Evolutionary conservation across 2,888 invertebrate genomes (phyloP), one percentile per base, ranked within the genome.

Genomic region (Syritta pipiens): DNA sequence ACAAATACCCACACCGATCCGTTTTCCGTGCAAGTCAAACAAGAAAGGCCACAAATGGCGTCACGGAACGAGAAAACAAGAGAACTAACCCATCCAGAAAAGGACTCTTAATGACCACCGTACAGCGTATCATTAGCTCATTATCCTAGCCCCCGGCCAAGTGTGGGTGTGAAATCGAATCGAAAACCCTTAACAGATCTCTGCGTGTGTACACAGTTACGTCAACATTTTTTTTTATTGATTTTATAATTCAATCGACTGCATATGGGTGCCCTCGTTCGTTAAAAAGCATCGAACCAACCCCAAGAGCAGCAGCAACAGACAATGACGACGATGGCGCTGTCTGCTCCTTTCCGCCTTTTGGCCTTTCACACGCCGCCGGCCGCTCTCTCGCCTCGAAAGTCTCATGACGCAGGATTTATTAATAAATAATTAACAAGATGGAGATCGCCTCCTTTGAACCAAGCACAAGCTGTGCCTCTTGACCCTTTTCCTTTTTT

Each of bases 401-500:
- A 72, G 67, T 74, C 74, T 53, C 62, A 67, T 79, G 79, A 79
- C 79, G 79, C 79, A 74, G 74, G 62, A 79, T 74, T 79, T 79
- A 79, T 79, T 79, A 68, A 74, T 74, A 63, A 63, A 77, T 59
- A 74, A 72, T 65, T 46, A 77, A 51, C 26, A 30, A 49, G 37
- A 63, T 17, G 37, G 6, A 37, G 5, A 26, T 3, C 24, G 3
- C 24, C 22, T 9, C 22, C 20, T 17, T 30, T 20, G 26, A 32
- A 44, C 9, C 53, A 48, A 48, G 24, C 49, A 79, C 74, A 79
- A 74, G 74, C 68, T 67, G 62, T 60, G 35, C 77, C 72, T 74
- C 67, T 79, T 79, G 79, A 79, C 79, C 79, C 72, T 77, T 72
- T n/a, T n/a, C n/a, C n/a, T n/a, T 74, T 77, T 46, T 77, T 65